A percentile compares a stretch with the other conserved stretches of the same genome.
These are phyloP conservation scores for Pagetopsis macropterus DNA, from an alignment of 2,797 vertebrate species.

Conservation along the genomic window DNA sequence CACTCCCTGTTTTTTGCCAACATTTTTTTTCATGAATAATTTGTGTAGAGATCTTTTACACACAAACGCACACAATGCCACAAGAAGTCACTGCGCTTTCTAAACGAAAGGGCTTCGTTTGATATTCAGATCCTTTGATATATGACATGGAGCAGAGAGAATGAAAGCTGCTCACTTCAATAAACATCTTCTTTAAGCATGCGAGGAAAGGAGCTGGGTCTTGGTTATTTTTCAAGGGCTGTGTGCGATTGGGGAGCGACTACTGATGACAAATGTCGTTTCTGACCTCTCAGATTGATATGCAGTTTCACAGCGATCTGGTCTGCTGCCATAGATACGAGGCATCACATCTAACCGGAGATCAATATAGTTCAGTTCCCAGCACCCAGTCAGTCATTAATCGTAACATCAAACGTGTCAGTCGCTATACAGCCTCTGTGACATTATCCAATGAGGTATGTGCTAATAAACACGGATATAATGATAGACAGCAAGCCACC, in stretches of 20 bases:
- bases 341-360: conserved; percentile 61
- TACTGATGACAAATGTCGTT: conserved; percentile 68
- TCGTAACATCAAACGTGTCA: conserved; percentile 76
- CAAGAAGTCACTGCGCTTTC: conserved; percentile 5
- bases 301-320: conserved; percentile 55
- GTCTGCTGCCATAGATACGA: conserved; percentile 66
- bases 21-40: conserved; percentile 1
- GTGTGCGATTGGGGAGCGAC: conserved; percentile 49
- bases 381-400: conserved; percentile 68
- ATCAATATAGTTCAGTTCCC: conserved; percentile 77
- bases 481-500: conserved; percentile 52
- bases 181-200: conserved; percentile 41
- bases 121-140: conserved; percentile 49
- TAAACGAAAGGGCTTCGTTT: conserved; percentile 42
- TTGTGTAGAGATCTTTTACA: neutral
- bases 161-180: conserved; percentile 54
- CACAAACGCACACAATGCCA: conserved; percentile 5
- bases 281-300: conserved; percentile 71
- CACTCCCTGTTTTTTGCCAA: conserved; percentile 26
- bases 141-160: conserved; percentile 35
- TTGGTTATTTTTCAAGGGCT: conserved; percentile 39
- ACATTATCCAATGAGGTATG: conserved; percentile 67
- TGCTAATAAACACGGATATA: conserved; percentile 71
- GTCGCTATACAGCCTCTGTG: conserved; percentile 48
- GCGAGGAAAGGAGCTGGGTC: conserved; percentile 16